A percentile compares a stretch with the other conserved stretches of the same genome.
Conservation (phyloP, 2,888 invertebrate genomes). For the Synergus gifuensis region DNA sequence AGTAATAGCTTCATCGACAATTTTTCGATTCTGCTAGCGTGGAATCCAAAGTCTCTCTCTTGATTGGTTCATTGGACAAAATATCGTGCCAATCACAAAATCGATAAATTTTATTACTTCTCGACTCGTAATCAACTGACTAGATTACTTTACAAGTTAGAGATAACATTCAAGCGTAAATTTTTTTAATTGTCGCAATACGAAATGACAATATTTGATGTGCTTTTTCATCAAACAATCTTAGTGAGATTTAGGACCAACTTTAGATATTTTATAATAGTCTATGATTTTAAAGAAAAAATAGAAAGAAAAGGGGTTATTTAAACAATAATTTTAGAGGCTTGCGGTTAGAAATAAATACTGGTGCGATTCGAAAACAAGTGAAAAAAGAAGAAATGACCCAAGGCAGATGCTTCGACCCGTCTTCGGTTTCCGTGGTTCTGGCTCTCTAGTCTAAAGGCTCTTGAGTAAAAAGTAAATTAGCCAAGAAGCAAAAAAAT, state of each 20-base stretch:
- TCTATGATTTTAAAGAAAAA: background rate
- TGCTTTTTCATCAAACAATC: background rate
- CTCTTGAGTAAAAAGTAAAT: constrained; percentile 28
- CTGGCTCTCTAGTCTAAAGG: background rate
- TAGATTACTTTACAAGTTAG: background rate
- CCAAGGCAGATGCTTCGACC: constrained; percentile 17
- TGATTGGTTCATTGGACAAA: background rate
- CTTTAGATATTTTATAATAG: background rate
- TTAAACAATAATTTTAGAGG: background rate
- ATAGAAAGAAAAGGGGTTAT: background rate
- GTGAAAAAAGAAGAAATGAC: constrained; percentile 2
- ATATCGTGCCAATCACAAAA: background rate
- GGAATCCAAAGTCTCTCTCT: constrained; percentile 4
- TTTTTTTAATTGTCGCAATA: background rate
- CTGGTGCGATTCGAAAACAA: background rate
- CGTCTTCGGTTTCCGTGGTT: constrained; percentile 12
- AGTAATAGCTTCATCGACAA: constrained; percentile 10
- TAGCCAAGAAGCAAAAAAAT: constrained; percentile 21
- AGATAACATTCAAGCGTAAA: background rate
- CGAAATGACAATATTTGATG: background rate
- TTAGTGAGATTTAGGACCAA: background rate
- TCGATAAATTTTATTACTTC: constrained; percentile 2
- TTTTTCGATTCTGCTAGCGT: background rate
- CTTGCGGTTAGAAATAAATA: constrained; percentile 12
- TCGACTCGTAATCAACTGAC: background rate